phyloP scores from a whole-genome alignment of 1,140 invertebrate genomes.

The Manduca sexta region DNA sequence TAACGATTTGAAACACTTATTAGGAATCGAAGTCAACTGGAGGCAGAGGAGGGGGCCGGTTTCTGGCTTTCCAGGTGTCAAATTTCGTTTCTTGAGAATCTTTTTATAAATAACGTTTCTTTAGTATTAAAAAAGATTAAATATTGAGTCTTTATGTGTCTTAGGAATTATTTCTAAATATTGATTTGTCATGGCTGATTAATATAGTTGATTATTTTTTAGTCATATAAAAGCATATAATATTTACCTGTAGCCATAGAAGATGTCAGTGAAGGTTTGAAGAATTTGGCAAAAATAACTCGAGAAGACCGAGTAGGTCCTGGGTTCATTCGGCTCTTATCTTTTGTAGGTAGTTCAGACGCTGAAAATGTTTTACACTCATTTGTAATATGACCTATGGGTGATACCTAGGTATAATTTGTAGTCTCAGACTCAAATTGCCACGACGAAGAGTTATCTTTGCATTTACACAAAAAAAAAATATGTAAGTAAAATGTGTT shows the following conservation, averaged over 20 bases:
- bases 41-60: slow-evolving; percentile 20
- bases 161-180: background rate
- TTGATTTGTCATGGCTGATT: background rate
- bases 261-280: slow-evolving; percentile 17
- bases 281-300: slow-evolving; percentile 22
- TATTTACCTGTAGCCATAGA: slow-evolving; percentile 14
- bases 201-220: background rate
- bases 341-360: background rate
- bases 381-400: too few relatives aligned
- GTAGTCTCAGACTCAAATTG: too few relatives aligned
- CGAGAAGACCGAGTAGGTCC: slow-evolving; percentile 18
- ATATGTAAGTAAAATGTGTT: background rate
- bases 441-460: too few relatives aligned
- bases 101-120: slow-evolving; percentile 6
- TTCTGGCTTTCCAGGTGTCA: slow-evolving; percentile 12
- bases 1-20: background rate
- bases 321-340: background rate
- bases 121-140: background rate
- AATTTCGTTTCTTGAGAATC: slow-evolving; percentile 28
- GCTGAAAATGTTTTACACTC: background rate
- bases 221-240: background rate
- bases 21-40: slow-evolving; percentile 26
- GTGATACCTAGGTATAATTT: too few relatives aligned
- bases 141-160: background rate
- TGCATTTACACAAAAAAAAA: too few relatives aligned